phyloP scores from a whole-genome alignment of 1,140 invertebrate species.

The Ganaspis sp. region DNA sequence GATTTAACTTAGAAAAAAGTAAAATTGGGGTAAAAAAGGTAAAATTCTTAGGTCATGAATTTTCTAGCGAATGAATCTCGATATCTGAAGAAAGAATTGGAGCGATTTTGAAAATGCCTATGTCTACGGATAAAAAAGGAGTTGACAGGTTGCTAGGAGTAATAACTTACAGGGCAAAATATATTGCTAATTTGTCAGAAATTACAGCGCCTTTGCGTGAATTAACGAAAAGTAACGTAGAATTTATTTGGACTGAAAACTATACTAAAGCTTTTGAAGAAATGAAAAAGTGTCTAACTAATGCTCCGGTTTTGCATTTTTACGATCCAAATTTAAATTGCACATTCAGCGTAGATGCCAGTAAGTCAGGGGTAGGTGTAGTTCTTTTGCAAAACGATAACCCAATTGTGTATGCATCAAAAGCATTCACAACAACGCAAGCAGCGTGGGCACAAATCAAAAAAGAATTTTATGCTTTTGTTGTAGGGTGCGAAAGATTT shows the following conservation, averaged over 20 bases:
- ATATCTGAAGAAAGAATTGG: neutral
- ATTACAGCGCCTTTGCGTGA: slow-evolving; percentile 32
- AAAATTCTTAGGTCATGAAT: slow-evolving; percentile 35
- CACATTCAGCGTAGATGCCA: slow-evolving; percentile 37
- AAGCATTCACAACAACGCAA: slow-evolving; percentile 48
- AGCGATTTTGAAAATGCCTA: slow-evolving; percentile 28
- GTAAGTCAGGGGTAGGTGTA: slow-evolving; percentile 48
- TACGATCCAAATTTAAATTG: slow-evolving; percentile 30
- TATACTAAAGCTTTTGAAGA: slow-evolving; percentile 16
- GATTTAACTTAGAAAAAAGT: slow-evolving; percentile 43
- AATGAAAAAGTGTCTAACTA: slow-evolving; percentile 29
- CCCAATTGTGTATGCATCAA: slow-evolving; percentile 65
- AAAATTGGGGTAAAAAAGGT: slow-evolving; percentile 25
- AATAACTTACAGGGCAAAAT: slow-evolving; percentile 28
- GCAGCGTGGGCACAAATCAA: slow-evolving; percentile 66
- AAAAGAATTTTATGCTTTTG: slow-evolving; percentile 66
- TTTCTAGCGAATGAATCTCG: slow-evolving; percentile 17
- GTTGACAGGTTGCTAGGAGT: slow-evolving; percentile 27
- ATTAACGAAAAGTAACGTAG: slow-evolving; percentile 2
- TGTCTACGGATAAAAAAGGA: neutral
- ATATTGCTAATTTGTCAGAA: slow-evolving; percentile 24
- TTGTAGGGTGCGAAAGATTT: slow-evolving; percentile 61
- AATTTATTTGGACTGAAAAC: slow-evolving; percentile 6
- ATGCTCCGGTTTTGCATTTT: slow-evolving; percentile 33
- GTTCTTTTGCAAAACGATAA: slow-evolving; percentile 51